Base-by-base conservation (phyloP, 1,140 invertebrate species). In the Anoplophora glabripennis region DNA sequence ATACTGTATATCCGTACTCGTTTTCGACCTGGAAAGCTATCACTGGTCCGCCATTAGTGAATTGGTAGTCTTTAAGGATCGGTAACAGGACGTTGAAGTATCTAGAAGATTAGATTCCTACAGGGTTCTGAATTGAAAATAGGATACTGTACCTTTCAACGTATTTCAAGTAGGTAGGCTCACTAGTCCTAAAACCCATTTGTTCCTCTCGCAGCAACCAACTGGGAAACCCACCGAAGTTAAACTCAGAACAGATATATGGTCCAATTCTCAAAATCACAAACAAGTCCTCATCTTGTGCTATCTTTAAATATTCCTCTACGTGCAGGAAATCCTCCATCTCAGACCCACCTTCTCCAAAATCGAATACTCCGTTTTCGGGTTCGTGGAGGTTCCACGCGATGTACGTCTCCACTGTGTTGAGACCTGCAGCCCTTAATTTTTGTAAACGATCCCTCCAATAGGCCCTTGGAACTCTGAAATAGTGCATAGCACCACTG, bases 311-410 rank as follows among this genome's bases (percentile, higher is more conserved):
- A 72, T 94, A 98, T 53, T 80, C 67, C 8, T 80, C 72, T 4
- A 80, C 35, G 63, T 78, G 80, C 72, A 67, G 47, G 79, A 70
- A 71, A 75, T 83, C 76, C 53, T 77, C 77, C 34, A 97, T 64
- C 76, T 98, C 88, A 7, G 85, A 83, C 56, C 93, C 87, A 1
- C 88, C 92, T 33, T 80, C 75, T 2, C 95, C 96, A 36, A 83
- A 76, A 68, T 84, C 88, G 44, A 81, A 79, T 35, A 85, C 53
- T 21, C 61, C 61, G 11, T 48, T 35, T 12, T 63, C 21, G 14
- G 34, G 87, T 78, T 98, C 92, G 76, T 98, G 95, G 44, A 86
- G 79, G 66, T 90, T 93, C 95, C 95, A 98, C 71, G 96, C 91
- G 0, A 97, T 86, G 73, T 96, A 96, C 89, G 92, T 93, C 63